Evolutionary conservation across 2,888 invertebrate genomes (phyloP).

Genomic region (Phrixothrix hirtus): DNA sequence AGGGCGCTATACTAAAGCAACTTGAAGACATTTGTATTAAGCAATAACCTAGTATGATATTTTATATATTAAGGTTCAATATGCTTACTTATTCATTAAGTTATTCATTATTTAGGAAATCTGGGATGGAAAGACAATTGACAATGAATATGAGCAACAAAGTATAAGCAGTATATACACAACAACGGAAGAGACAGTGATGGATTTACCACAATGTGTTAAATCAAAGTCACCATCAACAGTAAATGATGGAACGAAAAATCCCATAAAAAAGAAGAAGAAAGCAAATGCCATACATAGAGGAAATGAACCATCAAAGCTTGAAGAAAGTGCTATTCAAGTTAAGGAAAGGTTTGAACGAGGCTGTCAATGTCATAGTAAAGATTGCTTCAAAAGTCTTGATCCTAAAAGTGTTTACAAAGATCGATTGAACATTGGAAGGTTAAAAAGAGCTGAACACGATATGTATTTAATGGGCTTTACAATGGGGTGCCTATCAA

Average conservation of each 20-base stretch:
- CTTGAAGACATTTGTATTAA: too few relatives aligned
- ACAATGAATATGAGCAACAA: conserved; percentile 59
- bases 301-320: conserved; percentile 64
- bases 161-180: conserved; percentile 51
- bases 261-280: conserved; percentile 60
- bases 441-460: conserved; percentile 78
- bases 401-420: conserved; percentile 76
- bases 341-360: conserved; percentile 69
- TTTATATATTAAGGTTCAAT: not conserved
- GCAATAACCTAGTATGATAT: too few relatives aligned
- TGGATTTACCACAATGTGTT: conserved; percentile 35
- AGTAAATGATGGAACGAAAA: conserved; percentile 50
- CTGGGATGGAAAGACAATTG: conserved; percentile 69
- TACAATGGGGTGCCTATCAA: conserved; percentile 78
- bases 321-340: conserved; percentile 72
- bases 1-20: too few relatives aligned
- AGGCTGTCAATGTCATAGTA: conserved; percentile 78
- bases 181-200: conserved; percentile 37
- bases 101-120: conserved; percentile 60
- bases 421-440: conserved; percentile 77
- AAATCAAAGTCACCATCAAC: conserved; percentile 56
- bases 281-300: conserved; percentile 54
- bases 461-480: conserved; percentile 87
- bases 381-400: conserved; percentile 74
- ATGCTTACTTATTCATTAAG: too few relatives aligned